Evolutionary conservation across 1,140 invertebrate genomes (phyloP).

Genomic region (Drosophila hydei): DNA sequence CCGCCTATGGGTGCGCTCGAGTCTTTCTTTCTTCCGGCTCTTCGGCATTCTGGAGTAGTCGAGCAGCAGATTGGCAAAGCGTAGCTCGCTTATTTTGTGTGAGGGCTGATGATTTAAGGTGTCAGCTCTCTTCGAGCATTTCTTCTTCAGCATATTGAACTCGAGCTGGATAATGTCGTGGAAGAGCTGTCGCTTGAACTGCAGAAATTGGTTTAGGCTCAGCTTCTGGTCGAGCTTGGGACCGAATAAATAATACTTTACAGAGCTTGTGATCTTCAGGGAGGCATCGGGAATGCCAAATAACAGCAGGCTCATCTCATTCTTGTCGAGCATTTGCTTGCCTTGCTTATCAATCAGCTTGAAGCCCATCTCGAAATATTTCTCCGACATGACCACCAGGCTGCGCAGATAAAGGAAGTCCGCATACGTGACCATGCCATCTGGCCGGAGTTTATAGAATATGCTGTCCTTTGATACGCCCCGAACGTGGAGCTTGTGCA

Average conservation of each 20-base stretch:
- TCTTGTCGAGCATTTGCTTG: slow-evolving; percentile 6
- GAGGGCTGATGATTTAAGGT: too few relatives aligned
- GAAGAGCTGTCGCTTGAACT: slow-evolving; percentile 28
- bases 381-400: slow-evolving; percentile 45
- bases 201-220: slow-evolving; percentile 25
- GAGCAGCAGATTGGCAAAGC: slow-evolving; percentile 48
- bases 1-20: slow-evolving; percentile 30
- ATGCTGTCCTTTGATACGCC: slow-evolving; percentile 26
- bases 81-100: slow-evolving; percentile 34
- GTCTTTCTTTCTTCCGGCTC: not conserved
- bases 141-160: slow-evolving; percentile 37
- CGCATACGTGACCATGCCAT: slow-evolving; percentile 34
- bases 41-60: slow-evolving; percentile 5
- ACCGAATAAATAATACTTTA: slow-evolving; percentile 44
- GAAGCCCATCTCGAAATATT: slow-evolving; percentile 41
- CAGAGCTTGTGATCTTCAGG: not conserved
- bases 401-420: slow-evolving; percentile 50
- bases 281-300: not conserved
- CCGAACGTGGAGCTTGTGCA: not conserved
- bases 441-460: slow-evolving; percentile 31
- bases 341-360: slow-evolving; percentile 41
- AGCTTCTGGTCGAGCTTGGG: slow-evolving; percentile 6
- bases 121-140: too few relatives aligned
- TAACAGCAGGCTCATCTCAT: slow-evolving; percentile 17
- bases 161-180: slow-evolving; percentile 41